Percentiles rank a stretch among this genome's conserved stretches.
Evolutionary conservation across 2,888 invertebrate species (phyloP).

Genomic region (Agonopterix heracliana): DNA sequence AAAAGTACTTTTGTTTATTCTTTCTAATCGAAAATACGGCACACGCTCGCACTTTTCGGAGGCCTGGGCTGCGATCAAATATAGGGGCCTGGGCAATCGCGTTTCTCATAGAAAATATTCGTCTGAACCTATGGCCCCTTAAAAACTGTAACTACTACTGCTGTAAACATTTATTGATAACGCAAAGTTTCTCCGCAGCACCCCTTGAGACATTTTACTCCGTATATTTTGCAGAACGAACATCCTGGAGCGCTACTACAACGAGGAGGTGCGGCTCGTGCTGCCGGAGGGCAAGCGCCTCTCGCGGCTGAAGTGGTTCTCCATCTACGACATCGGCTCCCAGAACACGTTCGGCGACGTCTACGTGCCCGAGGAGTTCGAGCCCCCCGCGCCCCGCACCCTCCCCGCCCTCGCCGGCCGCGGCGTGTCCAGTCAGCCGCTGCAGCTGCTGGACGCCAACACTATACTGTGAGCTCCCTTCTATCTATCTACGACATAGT

Average conservation of each 20-base stretch:
- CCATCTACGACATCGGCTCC: conserved; percentile 89
- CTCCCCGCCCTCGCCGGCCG: conserved; percentile 41
- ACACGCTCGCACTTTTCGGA: too few species aligned
- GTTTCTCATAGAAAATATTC: too few species aligned
- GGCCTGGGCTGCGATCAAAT: too few species aligned
- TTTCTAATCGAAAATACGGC: too few species aligned
- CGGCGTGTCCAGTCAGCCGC: conserved; percentile 81
- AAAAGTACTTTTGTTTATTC: too few species aligned
- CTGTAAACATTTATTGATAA: too few species aligned
- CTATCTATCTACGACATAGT: too few species aligned
- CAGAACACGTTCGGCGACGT: conserved; percentile 94
- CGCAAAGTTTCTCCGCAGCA: too few species aligned
- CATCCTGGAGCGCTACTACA: conserved; percentile 88
- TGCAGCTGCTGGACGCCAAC: conserved; percentile 87
- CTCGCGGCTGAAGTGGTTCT: conserved; percentile 92
- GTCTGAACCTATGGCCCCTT: too few species aligned
- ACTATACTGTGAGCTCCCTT: conserved; percentile 73
- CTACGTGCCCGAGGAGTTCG: conserved; percentile 92
- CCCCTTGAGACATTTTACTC: too few species aligned
- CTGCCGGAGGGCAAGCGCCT: conserved; percentile 91
- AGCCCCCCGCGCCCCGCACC: conserved; percentile 84
- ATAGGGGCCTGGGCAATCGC: too few species aligned
- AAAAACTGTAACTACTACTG: too few species aligned
- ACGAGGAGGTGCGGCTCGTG: conserved; percentile 87
- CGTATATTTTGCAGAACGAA: conserved; percentile 79